These are phyloP conservation scores for Drosophila silvestris DNA, from an alignment of 2,888 invertebrate genomes.

Conservation along the genomic window DNA sequence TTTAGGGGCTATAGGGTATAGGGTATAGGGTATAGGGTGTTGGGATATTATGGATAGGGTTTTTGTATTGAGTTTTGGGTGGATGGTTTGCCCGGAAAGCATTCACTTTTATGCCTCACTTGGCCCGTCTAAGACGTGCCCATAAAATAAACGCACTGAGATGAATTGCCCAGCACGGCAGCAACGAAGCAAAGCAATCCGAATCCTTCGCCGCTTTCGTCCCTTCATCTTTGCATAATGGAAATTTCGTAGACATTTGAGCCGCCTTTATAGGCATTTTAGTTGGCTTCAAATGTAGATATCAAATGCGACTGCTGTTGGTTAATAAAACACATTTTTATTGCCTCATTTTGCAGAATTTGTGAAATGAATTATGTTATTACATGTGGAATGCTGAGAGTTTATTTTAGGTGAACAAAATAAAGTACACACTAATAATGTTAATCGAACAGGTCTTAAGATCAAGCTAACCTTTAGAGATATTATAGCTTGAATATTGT, in stretches of 20 bases:
- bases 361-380: slow-evolving; percentile 52
- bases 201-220: slow-evolving; percentile 16
- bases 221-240: slow-evolving; percentile 61
- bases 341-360: slow-evolving; percentile 40
- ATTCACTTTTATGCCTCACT: slow-evolving; percentile 68
- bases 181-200: slow-evolving; percentile 34
- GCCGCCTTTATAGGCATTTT: slow-evolving; percentile 64
- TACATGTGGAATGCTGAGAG: slow-evolving; percentile 27
- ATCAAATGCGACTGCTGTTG: slow-evolving; percentile 16
- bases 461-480: neutral
- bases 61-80: slow-evolving; percentile 7
- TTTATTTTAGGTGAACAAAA: slow-evolving; percentile 22
- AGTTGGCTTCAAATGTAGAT: slow-evolving; percentile 37
- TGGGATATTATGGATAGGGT: neutral
- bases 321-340: slow-evolving; percentile 40
- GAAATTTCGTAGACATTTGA: slow-evolving; percentile 59
- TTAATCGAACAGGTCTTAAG: slow-evolving; percentile 16
- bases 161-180: slow-evolving; percentile 56
- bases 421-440: slow-evolving; percentile 21
- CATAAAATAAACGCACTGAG: slow-evolving; percentile 68
- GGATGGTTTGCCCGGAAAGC: slow-evolving; percentile 9
- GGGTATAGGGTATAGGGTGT: neutral
- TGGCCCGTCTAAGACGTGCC: slow-evolving; percentile 40
- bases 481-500: neutral
- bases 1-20: neutral